Evolutionary conservation across 2,797 vertebrate genomes (phyloP), one percentile per base, ranked within the genome.

Genomic region (Acanthurus lineatus): DNA sequence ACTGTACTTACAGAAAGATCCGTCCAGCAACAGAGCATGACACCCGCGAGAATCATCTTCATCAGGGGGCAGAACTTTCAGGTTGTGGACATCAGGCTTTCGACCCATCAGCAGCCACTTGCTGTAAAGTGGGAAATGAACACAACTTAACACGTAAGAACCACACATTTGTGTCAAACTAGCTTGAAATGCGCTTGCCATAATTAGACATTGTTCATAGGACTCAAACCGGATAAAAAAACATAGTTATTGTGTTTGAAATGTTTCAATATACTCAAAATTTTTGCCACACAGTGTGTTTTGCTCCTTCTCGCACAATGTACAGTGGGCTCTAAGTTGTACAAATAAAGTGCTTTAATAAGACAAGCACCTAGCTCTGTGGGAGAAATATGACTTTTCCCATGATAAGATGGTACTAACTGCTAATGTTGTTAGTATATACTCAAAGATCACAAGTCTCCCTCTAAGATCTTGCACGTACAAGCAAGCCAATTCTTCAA

Each of bases 101-200:
- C 57, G 75, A 86, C 40, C 58, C 69, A 6, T 61, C 51, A 65
- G 3, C 2, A 9, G 73, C 72, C 28, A 83, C 84, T 8, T 91
- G 84, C 44, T 89, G 89, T 72, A 3, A 25, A 73, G 56, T 2
- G 19, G 1, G 1, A 19, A 3, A 48, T 9, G 25, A 19, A 44
- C 0, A 8, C 3, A 54, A 1, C 22, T 7, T 2, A 14, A 19
- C 6, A 71, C 70, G 87, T 87, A 86, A 73, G 42, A 0, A 20
- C 2, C 11, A 9, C n/a, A 47, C 28, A 48, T 58, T 45, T 73
- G 0, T 40, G 28, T 52, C 4, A 76, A 60, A 51, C 15, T 0
- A 42, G 19, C 8, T 6, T 47, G 16, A 53, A 12, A 42, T 56
- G 35, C 3, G 28, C 28, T 32, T 4, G 28, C 28, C 28, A 32